Percentiles rank a stretch among this genome's conserved stretches.
Evolutionary conservation across 2,888 invertebrate genomes (phyloP).

Genomic region (Hirtodrosophila duncani): DNA sequence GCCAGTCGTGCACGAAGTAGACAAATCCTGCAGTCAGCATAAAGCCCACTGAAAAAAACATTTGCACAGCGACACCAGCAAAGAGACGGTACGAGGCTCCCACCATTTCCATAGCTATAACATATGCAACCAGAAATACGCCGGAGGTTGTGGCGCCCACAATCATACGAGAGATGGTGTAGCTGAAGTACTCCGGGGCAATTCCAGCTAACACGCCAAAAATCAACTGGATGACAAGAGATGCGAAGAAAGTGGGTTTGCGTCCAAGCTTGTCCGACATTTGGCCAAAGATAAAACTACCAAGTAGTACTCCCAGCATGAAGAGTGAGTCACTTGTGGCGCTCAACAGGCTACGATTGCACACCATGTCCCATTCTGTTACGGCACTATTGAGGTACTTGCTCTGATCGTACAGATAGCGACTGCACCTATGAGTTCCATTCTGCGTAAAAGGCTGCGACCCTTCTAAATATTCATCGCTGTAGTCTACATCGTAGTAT

Average conservation of each 20-base stretch:
- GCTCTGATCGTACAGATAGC: conserved; percentile 82
- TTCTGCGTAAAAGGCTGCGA: conserved; percentile 49
- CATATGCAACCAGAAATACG: conserved; percentile 87
- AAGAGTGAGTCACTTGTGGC: conserved; percentile 83
- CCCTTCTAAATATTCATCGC: conserved; percentile 62
- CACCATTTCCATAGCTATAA: conserved; percentile 87
- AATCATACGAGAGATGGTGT: conserved; percentile 83
- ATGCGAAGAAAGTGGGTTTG: conserved; percentile 85
- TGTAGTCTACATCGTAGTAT: conserved; percentile 78
- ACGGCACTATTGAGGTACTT: conserved; percentile 82
- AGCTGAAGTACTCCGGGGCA: conserved; percentile 84
- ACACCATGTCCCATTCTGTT: conserved; percentile 85
- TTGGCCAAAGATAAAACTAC: conserved; percentile 85
- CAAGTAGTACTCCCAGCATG: conserved; percentile 86
- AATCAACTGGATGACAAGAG: conserved; percentile 83
- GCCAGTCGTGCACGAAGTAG: conserved; percentile 84
- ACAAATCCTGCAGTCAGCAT: conserved; percentile 85
- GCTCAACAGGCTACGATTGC: conserved; percentile 81
- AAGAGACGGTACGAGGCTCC: conserved; percentile 84
- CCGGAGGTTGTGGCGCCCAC: conserved; percentile 88
- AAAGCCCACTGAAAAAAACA: conserved; percentile 87
- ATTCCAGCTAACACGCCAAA: conserved; percentile 84
- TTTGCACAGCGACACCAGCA: conserved; percentile 85
- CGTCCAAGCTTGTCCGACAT: conserved; percentile 86
- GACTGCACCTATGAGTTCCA: conserved; percentile 78